Evolutionary conservation across 1,140 invertebrate species (phyloP), one percentile per base, ranked within the genome.

Genomic region (Drosophila albomicans): DNA sequence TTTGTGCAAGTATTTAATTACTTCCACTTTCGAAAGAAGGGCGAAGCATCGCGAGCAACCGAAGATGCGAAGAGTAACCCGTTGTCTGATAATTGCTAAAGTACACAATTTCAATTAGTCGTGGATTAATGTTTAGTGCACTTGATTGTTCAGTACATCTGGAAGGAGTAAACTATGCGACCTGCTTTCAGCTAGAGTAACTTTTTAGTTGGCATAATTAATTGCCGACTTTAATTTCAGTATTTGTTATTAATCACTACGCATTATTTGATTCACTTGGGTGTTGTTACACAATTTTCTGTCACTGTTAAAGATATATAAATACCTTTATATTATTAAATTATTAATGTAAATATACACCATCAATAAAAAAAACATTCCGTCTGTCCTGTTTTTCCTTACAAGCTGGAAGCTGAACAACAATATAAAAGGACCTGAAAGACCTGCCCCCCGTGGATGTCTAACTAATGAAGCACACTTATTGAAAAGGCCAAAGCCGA

Each of bases 71-170:
- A 51, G 13, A 20, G 32, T 46, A 43, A 58, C 45, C 69, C 45
- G 35, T 58, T 56, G 49, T 51, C 51, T 68, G 74, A 74, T 88
- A 87, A 87, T 82, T 87, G 66, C 16, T 57, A 56, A 51, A 64
- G 69, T 63, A 67, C 58, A 62, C 59, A 57, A 58, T 68, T 66
- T 58, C 78, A 88, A 87, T 87, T 87, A 82, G 77, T 54, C 25
- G 51, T 68, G 76, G 62, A 86, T 85, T 86, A 79, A 57, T 78
- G 65, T 43, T 46, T 41, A 69, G 41, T 74, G 57, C 65, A 74
- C 35, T 63, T 57, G 65, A 69, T 78, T 78, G 59, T 63, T 32
- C 13, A 20, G 6, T 35, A 52, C 51, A 48, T 41, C 4, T 8
- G 16, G n/a, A 8, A 20, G n/a, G 30, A 16, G 5, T 10, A 25